Base-by-base conservation (phyloP, 2,888 invertebrate species). In the Acanthosepion lycidas region DNA sequence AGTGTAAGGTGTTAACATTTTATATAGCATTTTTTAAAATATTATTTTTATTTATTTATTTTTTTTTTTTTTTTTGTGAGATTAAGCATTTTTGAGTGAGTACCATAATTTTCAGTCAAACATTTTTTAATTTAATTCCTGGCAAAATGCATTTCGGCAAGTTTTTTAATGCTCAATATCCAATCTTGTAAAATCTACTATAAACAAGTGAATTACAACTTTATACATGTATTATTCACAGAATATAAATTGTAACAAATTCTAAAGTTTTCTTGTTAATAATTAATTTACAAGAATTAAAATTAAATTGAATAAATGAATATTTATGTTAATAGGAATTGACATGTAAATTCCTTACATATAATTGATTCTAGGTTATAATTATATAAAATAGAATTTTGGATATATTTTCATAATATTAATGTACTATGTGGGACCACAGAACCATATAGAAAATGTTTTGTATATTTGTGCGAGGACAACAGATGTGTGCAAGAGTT, bases 391-490 rank as follows among this genome's bases (percentile, higher is more conserved):
- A 78, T 78, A 78, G 9, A 28, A 78, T 78, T 78, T 78, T 28
- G 6, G 28, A n/a, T 78, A 78, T 78, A 78, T 78, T 4, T 78
- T 78, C 6, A 23, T 23, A 20, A 20, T 55, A 20, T 18, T 64
- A 28, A 8, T 28, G 6, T 78, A 78, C 28, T 78, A 78, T 78
- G 78, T 78, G 6, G n/a, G 78, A n/a, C n/a, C 8, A 78, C n/a
- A 78, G 78, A 78, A 78, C 78, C 78, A 78, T 78, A n/a, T 78
- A n/a, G 78, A 78, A 78, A 78, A 78, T 78, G 28, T n/a, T n/a
- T n/a, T n/a, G n/a, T n/a, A 78, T 78, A 78, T 78, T n/a, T 78
- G 78, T 78, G 78, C 78, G n/a, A 78, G 78, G 78, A 78, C 78
- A 78, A 78, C 3, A 78, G n/a, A n/a, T 78, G 78, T 2, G 78